Base-by-base conservation (phyloP, 1,140 invertebrate genomes). In the Aethina tumida region DNA sequence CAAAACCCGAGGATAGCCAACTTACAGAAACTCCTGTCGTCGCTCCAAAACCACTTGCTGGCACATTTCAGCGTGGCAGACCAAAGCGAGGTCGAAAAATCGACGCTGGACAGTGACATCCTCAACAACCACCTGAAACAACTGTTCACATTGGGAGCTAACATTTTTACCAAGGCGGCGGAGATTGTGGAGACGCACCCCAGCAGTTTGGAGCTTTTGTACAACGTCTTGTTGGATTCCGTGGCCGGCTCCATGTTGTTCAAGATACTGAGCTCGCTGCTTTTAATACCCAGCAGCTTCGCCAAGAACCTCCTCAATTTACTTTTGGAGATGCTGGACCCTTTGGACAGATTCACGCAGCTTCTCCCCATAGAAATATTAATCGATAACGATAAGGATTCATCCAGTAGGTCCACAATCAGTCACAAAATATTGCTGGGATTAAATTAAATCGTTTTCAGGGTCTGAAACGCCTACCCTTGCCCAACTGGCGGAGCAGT, bases 21-120 rank as follows among this genome's bases (percentile, higher is more conserved):
- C 46, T 55, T 77, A 0, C 62, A 70, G 43, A 60, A 41, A 20
- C 21, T 78, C 5, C 52, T 79, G 9, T 68, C 71, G 7, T 71
- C 69, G 3, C 50, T 79, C 12, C 75, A 79, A 49, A 74, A 72
- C 53, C 75, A 79, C 56, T 45, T 77, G 36, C 52, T 77, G 37
- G 70, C 74, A 0, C 67, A 69, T 26, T 47, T 47, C 12, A 51
- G 44, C 52, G 50, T 46, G 45, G 45, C 37, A 20, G 35, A 30
- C 1, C 35, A 51, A 30, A 38, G 39, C 12, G 13, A 39, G 24
- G 6, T 32, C 4, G n/a, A n/a, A n/a, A 30, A 24, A 20, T 18
- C 20, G 6, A 19, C 25, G 2, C 29, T 18, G 2, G 47, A 50
- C 9, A 41, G 47, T 8, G 43, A 57, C n/a, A 56, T 73, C 8